Conservation (phyloP, 2,113 vertebrate species). For the Toxostoma redivivum region DNA sequence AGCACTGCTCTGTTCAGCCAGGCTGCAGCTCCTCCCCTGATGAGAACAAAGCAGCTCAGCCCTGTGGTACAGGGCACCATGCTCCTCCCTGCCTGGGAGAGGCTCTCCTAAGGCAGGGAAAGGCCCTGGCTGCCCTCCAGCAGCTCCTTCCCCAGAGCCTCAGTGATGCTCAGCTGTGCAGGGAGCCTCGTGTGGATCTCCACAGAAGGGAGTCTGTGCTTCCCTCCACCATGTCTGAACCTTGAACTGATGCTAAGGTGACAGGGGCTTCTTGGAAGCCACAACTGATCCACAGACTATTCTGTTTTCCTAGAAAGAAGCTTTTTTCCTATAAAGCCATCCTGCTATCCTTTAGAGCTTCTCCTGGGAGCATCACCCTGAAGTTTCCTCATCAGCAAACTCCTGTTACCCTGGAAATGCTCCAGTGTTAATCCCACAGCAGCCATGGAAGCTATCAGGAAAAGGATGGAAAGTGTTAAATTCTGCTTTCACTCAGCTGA, state of each 20-base stretch:
- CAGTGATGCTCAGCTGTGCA: background rate
- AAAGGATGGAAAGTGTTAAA: background rate
- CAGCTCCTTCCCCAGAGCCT: background rate
- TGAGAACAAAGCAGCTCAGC: background rate
- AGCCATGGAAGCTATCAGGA: background rate
- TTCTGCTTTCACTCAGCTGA: background rate
- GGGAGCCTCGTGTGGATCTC: background rate
- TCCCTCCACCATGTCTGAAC: rapidly evolving
- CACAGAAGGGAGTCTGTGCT: background rate
- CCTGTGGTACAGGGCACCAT: background rate
- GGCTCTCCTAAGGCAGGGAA: background rate
- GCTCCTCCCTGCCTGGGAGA: background rate
- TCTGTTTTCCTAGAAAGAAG: background rate
- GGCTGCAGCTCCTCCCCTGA: background rate
- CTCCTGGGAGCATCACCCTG: background rate
- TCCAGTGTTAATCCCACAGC: background rate
- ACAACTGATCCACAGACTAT: background rate
- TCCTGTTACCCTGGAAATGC: background rate
- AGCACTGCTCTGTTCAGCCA: background rate
- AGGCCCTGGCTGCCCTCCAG: background rate
- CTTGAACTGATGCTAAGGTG: background rate
- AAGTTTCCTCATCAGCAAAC: background rate
- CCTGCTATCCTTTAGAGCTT: background rate
- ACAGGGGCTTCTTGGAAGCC: background rate
- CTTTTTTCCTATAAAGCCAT: background rate